Conservation (phyloP, 2,113 vertebrate species). For the Guaruba guarouba region DNA sequence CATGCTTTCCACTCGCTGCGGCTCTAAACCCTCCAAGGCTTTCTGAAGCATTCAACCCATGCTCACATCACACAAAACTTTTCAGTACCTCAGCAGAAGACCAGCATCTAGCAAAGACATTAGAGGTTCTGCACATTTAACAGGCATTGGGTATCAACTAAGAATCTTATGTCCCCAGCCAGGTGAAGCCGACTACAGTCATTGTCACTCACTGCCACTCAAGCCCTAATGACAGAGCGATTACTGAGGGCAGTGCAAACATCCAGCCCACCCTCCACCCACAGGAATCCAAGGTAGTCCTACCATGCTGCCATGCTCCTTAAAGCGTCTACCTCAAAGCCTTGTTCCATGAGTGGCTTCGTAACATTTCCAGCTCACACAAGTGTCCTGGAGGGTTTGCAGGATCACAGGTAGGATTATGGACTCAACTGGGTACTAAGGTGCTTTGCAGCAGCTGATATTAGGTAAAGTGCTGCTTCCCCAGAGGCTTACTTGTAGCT, state of each 20-base stretch:
- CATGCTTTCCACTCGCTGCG: background rate
- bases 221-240: background rate
- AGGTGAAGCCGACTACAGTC: background rate
- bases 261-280: background rate
- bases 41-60: background rate
- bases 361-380: background rate
- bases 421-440: background rate
- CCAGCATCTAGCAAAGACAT: background rate
- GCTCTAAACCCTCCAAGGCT: background rate
- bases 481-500: background rate
- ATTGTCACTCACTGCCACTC: background rate
- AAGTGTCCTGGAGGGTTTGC: background rate
- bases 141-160: background rate
- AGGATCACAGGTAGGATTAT: background rate
- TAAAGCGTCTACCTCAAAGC: background rate
- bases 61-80: background rate
- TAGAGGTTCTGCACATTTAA: background rate
- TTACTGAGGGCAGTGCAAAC: background rate
- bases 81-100: background rate
- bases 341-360: background rate
- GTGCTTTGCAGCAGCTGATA: background rate
- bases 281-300: background rate
- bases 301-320: background rate
- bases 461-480: background rate
- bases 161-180: background rate